Conservation (phyloP, 2,113 vertebrate genomes). For the Ivindomyrus marchei region DNA sequence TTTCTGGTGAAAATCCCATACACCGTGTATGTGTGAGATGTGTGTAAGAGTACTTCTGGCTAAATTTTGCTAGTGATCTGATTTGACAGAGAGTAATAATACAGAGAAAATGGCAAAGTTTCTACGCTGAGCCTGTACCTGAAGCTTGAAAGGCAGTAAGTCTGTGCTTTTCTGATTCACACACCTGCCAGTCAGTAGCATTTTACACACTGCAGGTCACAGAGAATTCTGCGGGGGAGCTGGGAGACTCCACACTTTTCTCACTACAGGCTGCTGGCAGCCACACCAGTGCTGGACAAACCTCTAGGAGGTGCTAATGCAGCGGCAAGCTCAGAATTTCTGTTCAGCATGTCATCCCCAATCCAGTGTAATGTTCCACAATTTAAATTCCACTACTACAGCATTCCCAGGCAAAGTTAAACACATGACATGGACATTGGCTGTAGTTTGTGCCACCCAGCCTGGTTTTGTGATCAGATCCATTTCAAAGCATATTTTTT, state of each 20-base stretch:
- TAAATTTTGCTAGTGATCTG: background rate
- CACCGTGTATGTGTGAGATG: background rate
- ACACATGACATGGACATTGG: background rate
- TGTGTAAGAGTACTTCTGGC: background rate
- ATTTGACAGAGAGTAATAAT: background rate
- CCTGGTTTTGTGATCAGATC: background rate
- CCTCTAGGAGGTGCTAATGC: slow-evolving; percentile 5
- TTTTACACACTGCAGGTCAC: slow-evolving; percentile 4
- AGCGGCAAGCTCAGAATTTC: background rate
- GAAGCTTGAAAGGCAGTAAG: background rate
- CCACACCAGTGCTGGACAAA: background rate
- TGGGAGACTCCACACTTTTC: background rate
- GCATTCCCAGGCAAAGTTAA: background rate
- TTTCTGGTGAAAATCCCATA: background rate
- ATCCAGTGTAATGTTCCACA: background rate
- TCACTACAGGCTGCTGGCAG: background rate
- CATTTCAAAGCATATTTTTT: background rate
- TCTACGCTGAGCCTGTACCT: background rate
- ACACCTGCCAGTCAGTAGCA: background rate
- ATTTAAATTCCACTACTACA: background rate
- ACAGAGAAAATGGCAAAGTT: background rate
- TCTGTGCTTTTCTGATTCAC: background rate
- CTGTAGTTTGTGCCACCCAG: background rate
- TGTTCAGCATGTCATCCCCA: background rate
- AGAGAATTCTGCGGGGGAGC: background rate